phyloP scores from a whole-genome alignment of 2,797 vertebrate species.

The Chaetophractus vellerosus region DNA sequence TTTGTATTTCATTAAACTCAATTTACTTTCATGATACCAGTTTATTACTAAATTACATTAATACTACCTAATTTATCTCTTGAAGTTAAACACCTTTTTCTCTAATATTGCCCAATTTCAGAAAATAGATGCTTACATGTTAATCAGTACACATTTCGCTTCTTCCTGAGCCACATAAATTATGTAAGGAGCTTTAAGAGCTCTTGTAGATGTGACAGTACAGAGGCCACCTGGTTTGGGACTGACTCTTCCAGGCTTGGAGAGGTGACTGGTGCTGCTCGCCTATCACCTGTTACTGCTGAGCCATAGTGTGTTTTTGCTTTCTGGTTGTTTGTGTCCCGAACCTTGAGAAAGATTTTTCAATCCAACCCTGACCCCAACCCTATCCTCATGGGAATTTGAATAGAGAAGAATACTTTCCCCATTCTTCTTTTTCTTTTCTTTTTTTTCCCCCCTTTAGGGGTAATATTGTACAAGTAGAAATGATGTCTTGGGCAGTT shows the following conservation, averaged over 20 bases:
- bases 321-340: constrained; percentile 43
- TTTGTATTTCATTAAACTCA: too few species aligned
- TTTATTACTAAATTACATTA: too few species aligned
- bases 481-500: neutral
- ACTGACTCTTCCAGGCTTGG: constrained; percentile 48
- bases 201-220: neutral
- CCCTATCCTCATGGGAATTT: constrained; percentile 51
- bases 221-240: constrained; percentile 3
- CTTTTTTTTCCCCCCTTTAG: neutral
- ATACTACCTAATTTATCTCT: too few species aligned
- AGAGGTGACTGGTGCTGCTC: neutral
- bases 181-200: constrained; percentile 63
- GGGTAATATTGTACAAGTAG: neutral
- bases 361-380: neutral
- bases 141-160: constrained; percentile 49
- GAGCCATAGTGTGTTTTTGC: neutral
- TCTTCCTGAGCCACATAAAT: constrained; percentile 55
- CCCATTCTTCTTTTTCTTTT: neutral
- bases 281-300: constrained; percentile 53
- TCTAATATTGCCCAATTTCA: neutral
- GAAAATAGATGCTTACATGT: neutral
- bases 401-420: neutral
- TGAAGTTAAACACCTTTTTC: neutral
- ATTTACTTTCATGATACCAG: too few species aligned
- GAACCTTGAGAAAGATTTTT: neutral